A percentile compares a stretch with the other conserved stretches of the same genome.
Conservation (phyloP, 1,140 invertebrate genomes). For the Pseudomyrmex gracilis region DNA sequence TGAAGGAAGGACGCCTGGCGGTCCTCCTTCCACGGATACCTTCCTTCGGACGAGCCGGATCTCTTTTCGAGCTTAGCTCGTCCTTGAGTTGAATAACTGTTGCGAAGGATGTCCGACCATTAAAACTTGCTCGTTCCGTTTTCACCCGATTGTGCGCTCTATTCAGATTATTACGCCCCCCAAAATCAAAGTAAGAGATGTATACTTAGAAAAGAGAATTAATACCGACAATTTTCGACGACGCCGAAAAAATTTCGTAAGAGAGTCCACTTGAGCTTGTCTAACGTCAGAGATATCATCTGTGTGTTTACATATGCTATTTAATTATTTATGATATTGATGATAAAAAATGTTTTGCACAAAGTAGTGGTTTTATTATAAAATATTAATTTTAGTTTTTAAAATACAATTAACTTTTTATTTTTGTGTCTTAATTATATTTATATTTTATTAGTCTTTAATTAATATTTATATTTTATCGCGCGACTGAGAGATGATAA, state of each 20-base stretch:
- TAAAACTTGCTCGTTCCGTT: conserved; percentile 70
- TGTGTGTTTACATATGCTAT: neutral
- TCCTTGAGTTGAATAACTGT: conserved; percentile 72
- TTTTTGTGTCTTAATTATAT: neutral
- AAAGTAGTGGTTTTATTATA: no score
- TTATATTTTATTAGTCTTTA: conserved; percentile 13
- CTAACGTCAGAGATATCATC: neutral
- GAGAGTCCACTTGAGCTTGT: neutral
- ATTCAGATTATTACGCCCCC: conserved; percentile 45
- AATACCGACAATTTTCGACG: conserved; percentile 26
- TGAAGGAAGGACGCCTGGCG: conserved; percentile 69
- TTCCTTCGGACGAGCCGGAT: conserved; percentile 69
- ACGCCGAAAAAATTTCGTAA: neutral
- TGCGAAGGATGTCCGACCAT: conserved; percentile 70
- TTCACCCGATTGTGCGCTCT: conserved; percentile 13
- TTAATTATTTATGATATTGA: neutral
- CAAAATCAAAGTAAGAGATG: neutral
- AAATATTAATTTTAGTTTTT: neutral
- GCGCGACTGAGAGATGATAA: conserved; percentile 28
- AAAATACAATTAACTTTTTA: neutral
- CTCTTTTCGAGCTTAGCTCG: conserved; percentile 67
- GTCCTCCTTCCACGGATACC: conserved; percentile 42
- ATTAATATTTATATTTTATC: conserved; percentile 11
- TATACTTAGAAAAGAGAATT: conserved; percentile 4
- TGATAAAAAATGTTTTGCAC: neutral